Conservation (phyloP, 1,140 invertebrate genomes). For the Drosophila kohkoa region DNA sequence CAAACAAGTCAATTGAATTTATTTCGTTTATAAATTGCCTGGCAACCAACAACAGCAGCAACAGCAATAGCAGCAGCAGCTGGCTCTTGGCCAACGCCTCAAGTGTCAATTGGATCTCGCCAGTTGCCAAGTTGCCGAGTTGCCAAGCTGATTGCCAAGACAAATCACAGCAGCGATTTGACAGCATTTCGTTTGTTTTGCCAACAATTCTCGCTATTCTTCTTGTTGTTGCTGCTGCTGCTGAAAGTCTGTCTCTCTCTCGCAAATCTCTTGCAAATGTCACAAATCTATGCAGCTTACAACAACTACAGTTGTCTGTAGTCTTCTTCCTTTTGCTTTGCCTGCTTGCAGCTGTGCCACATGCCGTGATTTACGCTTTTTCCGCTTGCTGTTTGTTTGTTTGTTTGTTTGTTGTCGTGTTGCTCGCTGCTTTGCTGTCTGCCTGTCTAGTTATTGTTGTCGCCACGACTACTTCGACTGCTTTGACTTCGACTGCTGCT, state of each 20-base stretch:
- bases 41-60: slow-evolving; percentile 44
- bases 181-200: slow-evolving; percentile 37
- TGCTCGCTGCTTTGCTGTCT: slow-evolving; percentile 39
- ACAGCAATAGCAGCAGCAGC: slow-evolving; percentile 37
- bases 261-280: slow-evolving; percentile 47
- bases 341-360: slow-evolving; percentile 41
- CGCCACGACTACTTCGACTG: too few relatives aligned
- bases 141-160: slow-evolving; percentile 53
- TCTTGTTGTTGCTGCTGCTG: neutral
- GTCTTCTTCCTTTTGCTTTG: slow-evolving; percentile 15
- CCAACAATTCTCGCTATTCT: neutral
- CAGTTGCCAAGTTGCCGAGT: slow-evolving; percentile 31
- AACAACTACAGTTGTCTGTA: slow-evolving; percentile 12
- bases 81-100: slow-evolving; percentile 54
- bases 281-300: slow-evolving; percentile 30
- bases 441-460: slow-evolving; percentile 21
- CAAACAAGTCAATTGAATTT: slow-evolving; percentile 84
- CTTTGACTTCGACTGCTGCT: slow-evolving; percentile 4
- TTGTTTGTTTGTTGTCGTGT: slow-evolving; percentile 44
- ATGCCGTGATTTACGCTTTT: slow-evolving; percentile 56
- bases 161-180: slow-evolving; percentile 77
- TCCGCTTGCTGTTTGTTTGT: slow-evolving; percentile 48
- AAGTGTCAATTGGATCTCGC: slow-evolving; percentile 73
- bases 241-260: slow-evolving; percentile 2
- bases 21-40: slow-evolving; percentile 83